Conservation (phyloP, 2,888 invertebrate species). For the Temnothorax ravouxi region DNA sequence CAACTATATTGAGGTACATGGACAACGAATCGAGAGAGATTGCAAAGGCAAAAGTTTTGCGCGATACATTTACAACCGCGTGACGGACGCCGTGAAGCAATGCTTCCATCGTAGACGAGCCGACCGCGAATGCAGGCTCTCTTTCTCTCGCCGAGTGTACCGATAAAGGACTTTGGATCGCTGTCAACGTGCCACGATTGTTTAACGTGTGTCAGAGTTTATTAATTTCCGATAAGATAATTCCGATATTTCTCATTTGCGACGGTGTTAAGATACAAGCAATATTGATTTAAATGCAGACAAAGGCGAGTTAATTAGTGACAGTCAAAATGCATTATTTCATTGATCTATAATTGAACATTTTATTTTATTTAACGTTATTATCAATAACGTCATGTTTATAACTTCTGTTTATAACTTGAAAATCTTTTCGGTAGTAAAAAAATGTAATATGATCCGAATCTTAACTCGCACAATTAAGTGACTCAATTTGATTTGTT, state of each 20-base stretch:
- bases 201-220: constrained; percentile 12
- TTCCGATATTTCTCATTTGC: constrained; percentile 21
- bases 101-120: constrained; percentile 14
- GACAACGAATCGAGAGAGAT: constrained; percentile 51
- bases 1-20: constrained; percentile 35
- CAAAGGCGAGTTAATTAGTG: neutral
- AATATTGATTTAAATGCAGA: neutral
- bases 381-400: neutral
- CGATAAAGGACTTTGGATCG: constrained; percentile 46
- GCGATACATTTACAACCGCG: constrained; percentile 54
- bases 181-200: constrained; percentile 13
- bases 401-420: neutral
- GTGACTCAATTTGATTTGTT: neutral
- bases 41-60: constrained; percentile 57
- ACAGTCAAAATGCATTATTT: constrained; percentile 1
- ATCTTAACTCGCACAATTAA: neutral
- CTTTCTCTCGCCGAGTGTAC: constrained; percentile 31
- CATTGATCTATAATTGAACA: neutral
- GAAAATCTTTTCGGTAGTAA: neutral
- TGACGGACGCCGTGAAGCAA: constrained; percentile 45
- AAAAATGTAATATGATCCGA: neutral
- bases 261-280: neutral
- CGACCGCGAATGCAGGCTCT: constrained; percentile 22
- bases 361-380: neutral
- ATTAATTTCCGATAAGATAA: constrained; percentile 21